Conservation (phyloP, 2,888 invertebrate species). For the Onthophagus sagittarius region DNA sequence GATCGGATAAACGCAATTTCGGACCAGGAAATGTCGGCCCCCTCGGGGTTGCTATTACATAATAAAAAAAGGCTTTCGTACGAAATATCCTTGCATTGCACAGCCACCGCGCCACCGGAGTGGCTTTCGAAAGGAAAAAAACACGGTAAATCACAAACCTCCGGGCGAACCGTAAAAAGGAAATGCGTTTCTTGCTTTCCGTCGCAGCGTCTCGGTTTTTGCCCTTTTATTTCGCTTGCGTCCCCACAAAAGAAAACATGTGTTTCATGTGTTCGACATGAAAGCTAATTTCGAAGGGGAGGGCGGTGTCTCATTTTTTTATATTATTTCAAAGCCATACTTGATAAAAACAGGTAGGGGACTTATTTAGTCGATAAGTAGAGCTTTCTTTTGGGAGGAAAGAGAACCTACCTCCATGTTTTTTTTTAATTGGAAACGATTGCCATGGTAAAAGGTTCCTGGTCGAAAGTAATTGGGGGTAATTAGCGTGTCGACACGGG, state of each 20-base stretch:
- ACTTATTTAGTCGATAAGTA: too few species aligned
- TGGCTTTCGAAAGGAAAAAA: neutral
- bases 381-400: neutral
- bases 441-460: neutral
- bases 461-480: constrained; percentile 7
- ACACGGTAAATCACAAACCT: neutral
- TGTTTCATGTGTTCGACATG: neutral
- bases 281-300: neutral
- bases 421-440: neutral
- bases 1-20: neutral
- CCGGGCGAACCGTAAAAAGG: neutral
- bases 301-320: neutral
- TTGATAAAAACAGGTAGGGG: neutral
- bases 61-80: neutral
- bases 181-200: neutral
- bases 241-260: neutral
- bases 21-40: neutral
- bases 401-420: neutral
- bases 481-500: constrained; percentile 8
- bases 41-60: neutral
- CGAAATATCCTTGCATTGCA: neutral
- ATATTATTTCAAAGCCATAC: neutral
- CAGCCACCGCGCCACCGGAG: neutral
- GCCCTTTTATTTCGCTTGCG: neutral
- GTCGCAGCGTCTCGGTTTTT: neutral